These are phyloP conservation scores for Sturmia bella DNA, from an alignment of 2,888 invertebrate genomes.

Conservation along the genomic window DNA sequence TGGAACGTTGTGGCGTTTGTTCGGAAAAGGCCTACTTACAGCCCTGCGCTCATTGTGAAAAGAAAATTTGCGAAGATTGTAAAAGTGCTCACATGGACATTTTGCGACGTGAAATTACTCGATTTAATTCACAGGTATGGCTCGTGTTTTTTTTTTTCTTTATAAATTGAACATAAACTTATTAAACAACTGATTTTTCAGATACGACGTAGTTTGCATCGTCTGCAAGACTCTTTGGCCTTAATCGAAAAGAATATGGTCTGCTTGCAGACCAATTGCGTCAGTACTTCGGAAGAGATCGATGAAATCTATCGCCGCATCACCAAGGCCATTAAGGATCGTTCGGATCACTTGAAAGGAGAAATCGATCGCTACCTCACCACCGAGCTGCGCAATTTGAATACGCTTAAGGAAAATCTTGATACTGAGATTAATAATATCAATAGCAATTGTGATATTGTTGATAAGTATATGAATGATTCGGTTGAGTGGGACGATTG, in stretches of 20 bases:
- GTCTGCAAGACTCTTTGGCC: conserved; percentile 92
- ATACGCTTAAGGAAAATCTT: conserved; percentile 94
- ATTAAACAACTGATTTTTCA: conserved; percentile 72
- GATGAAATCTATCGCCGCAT: conserved; percentile 95
- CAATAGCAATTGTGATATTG: conserved; percentile 97
- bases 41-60: conserved; percentile 97
- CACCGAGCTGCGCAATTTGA: conserved; percentile 92
- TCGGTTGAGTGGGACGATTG: conserved; percentile 95
- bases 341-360: conserved; percentile 91
- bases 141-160: no score
- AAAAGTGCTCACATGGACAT: conserved; percentile 98
- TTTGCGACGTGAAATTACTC: conserved; percentile 92
- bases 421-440: conserved; percentile 97
- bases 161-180: no score
- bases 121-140: conserved; percentile 91
- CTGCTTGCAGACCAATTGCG: conserved; percentile 93
- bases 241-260: conserved; percentile 94
- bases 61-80: conserved; percentile 98
- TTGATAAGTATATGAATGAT: conserved; percentile 96
- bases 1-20: conserved; percentile 96
- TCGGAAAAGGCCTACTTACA: conserved; percentile 95
- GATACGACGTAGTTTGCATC: conserved; percentile 92
- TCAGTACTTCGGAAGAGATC: conserved; percentile 95
- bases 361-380: conserved; percentile 96
- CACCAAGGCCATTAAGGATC: conserved; percentile 93